These are phyloP conservation scores for Peromyscus leucopus DNA, from an alignment of 2,113 vertebrate genomes.

Conservation along the genomic window DNA sequence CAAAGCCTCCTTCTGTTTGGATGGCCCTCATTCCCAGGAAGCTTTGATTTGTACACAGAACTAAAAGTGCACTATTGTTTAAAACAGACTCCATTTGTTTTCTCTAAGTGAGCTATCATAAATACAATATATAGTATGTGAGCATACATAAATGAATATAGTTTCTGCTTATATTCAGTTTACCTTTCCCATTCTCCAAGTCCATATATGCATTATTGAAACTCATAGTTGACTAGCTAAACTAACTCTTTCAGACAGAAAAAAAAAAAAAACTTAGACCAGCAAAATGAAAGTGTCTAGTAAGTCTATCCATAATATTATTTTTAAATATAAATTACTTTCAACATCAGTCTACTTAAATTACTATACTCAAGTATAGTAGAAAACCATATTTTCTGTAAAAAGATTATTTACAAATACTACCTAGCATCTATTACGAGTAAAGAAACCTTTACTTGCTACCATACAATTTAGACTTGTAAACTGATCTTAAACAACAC, in stretches of 20 bases:
- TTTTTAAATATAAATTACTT: neutral
- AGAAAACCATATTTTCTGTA: neutral
- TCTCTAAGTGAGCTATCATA: constrained; percentile 33
- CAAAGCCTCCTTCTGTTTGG: neutral
- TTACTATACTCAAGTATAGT: constrained; percentile 5
- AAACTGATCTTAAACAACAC: neutral
- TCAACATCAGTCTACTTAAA: constrained; percentile 29
- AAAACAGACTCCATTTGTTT: neutral
- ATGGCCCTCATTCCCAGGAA: neutral
- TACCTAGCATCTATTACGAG: neutral
- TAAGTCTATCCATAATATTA: constrained; percentile 8
- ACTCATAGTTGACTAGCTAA: constrained; percentile 20
- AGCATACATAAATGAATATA: neutral
- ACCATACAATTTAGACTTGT: neutral
- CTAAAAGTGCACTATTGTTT: neutral
- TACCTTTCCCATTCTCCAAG: neutral
- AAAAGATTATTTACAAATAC: neutral
- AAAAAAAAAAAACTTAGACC: constrained; percentile 25
- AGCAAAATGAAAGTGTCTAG: neutral
- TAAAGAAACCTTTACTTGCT: constrained; percentile 19
- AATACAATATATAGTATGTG: neutral
- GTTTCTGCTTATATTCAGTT: neutral
- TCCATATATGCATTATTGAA: neutral
- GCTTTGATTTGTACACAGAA: neutral
- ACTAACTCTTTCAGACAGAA: neutral